Base-by-base conservation (phyloP, 2,113 vertebrate species). In the Numida meleagris region DNA sequence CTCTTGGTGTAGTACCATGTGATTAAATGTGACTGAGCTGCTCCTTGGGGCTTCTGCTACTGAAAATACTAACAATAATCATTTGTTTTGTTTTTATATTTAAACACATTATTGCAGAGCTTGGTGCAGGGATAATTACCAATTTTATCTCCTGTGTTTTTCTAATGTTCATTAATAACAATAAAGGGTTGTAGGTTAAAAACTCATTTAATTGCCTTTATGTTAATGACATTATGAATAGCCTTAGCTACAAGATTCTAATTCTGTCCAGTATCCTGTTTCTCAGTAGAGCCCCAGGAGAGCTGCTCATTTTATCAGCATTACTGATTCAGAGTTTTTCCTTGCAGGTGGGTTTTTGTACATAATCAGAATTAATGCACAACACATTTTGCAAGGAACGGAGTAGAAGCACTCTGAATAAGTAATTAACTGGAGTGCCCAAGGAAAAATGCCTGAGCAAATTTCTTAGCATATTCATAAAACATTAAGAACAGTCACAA, bases 171-270 rank as follows among this genome's bases (percentile, higher is more conserved):
- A 99, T 99, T 99, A 99, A 99, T 99, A 99, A 99, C 98, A 98
- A 98, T 98, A 98, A 98, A 98, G 98, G 99, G 99, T 99, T 98
- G 99, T 98, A 99, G 99, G 99, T 99, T 99, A 99, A 99, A 99
- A 99, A 99, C 99, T 98, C 99, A 99, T 99, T 99, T 99, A 99
- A 99, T 99, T 99, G 99, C 99, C 98, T 99, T 99, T 99, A 99
- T 99, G 99, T 99, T 99, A 99, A 99, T 99, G 98, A 98, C 98
- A 98, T 99, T 99, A 99, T 99, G 98, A 99, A 99, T 99, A 98
- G 99, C 98, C 98, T 98, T 98, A 98, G 98, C 98, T 98, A 98
- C 96, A 96, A 98, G 98, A 98, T 98, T 99, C 98, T 99, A 98
- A 99, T 99, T 99, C 98, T 98, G 99, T 98, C 98, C 98, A 97